Percentiles rank a stretch among this genome's conserved stretches.
Conservation (phyloP, 2,113 vertebrate genomes). For the Serilophus lunatus region DNA sequence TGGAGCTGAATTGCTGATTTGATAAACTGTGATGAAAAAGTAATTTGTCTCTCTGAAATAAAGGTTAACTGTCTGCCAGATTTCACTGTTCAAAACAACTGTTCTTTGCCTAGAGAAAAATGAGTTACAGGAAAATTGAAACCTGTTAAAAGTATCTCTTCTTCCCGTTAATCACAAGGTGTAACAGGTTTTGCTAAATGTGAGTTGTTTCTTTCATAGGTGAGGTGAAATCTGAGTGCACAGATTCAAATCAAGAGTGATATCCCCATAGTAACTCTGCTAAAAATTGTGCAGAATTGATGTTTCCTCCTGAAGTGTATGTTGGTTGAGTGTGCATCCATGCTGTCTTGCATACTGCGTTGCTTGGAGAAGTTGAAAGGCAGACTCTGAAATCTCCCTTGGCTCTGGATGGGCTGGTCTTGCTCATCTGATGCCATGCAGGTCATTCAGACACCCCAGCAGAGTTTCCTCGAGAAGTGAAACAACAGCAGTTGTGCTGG, state of each 20-base stretch:
- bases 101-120: constrained; percentile 33
- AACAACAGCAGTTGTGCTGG: not conserved
- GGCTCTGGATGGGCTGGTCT: not conserved
- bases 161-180: not conserved
- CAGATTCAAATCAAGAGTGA: not conserved
- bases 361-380: not conserved
- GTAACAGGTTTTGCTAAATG: not conserved
- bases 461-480: not conserved
- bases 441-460: not conserved
- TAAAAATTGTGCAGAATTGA: not conserved
- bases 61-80: constrained; percentile 54
- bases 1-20: constrained; percentile 26
- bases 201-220: not conserved
- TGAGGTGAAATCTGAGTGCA: not conserved
- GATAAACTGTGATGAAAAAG: constrained; percentile 58
- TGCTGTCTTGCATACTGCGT: not conserved
- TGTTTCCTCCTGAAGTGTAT: not conserved
- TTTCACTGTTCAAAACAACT: constrained; percentile 46
- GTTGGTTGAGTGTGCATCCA: fast-evolving
- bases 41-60: constrained; percentile 56
- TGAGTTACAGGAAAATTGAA: not conserved
- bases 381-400: fast-evolving
- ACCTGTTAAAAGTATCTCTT: not conserved
- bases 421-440: fast-evolving
- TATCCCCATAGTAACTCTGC: not conserved